Percentiles rank a stretch among this genome's conserved stretches.
Conservation (phyloP, 2,113 vertebrate species). For the Abramis brama region DNA sequence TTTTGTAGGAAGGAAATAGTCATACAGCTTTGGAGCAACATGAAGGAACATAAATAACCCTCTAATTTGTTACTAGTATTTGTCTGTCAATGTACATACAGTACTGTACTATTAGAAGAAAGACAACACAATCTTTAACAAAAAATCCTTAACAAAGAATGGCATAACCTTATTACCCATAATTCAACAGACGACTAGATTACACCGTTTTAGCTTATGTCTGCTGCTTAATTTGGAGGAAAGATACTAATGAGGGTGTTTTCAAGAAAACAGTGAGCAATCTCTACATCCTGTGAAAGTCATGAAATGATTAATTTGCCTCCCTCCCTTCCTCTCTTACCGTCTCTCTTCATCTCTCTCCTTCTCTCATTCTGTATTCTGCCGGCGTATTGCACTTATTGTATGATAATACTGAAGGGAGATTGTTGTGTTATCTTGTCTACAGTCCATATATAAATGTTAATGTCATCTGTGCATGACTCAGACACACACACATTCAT, state of each 20-base stretch:
- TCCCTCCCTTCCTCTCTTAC: neutral
- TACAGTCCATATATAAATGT: conserved; percentile 32
- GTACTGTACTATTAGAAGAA: neutral
- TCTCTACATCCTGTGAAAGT: conserved; percentile 46
- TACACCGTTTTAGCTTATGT: neutral
- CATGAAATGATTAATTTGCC: conserved; percentile 45
- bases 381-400: neutral
- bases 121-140: neutral
- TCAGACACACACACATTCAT: conserved; percentile 2
- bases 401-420: conserved; percentile 37
- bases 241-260: conserved; percentile 43
- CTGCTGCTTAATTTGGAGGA: conserved; percentile 31
- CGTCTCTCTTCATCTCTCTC: conserved; percentile 7
- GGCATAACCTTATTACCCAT: conserved; percentile 25
- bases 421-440: conserved; percentile 36
- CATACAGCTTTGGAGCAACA: neutral
- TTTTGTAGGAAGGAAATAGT: neutral
- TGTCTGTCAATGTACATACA: neutral
- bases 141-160: neutral
- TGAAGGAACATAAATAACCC: neutral
- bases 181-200: conserved; percentile 13
- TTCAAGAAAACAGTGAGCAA: conserved; percentile 44
- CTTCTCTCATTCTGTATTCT: conserved; percentile 33
- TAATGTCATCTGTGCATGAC: conserved; percentile 21
- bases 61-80: neutral